Evolutionary conservation across 2,888 invertebrate genomes (phyloP).

Genomic region (Lumbricus terrestris): DNA sequence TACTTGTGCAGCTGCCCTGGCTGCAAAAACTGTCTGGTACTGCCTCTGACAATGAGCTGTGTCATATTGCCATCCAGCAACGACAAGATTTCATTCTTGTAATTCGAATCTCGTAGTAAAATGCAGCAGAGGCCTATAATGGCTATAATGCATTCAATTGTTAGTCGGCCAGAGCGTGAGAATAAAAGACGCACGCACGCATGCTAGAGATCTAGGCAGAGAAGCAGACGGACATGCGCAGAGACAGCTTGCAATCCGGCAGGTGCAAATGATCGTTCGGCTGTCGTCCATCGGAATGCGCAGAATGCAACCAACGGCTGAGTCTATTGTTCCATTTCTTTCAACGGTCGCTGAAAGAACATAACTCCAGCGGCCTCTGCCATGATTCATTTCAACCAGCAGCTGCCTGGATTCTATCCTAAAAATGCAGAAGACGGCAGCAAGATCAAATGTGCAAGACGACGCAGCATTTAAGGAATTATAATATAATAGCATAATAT

Average conservation of each 20-base stretch:
- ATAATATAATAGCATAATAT: no score
- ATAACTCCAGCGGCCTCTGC: background rate
- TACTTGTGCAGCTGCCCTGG: no score
- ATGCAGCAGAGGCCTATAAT: no score
- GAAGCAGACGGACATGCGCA: background rate
- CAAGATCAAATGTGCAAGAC: background rate
- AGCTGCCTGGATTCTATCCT: background rate
- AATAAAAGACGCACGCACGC: background rate
- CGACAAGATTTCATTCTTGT: background rate
- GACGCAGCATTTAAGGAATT: no score
- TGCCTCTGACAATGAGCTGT: no score
- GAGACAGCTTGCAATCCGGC: background rate
- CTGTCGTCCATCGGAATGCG: background rate
- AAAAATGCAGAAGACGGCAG: background rate
- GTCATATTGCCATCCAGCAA: no score
- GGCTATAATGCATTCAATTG: background rate
- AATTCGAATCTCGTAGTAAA: background rate
- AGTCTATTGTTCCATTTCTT: background rate
- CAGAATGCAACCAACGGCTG: background rate
- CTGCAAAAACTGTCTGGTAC: no score
- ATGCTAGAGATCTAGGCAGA: background rate
- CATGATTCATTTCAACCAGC: background rate
- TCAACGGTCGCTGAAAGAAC: constrained; percentile 3
- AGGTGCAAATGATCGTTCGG: background rate
- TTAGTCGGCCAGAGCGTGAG: background rate